Conservation (phyloP, 2,888 invertebrate species). For the Chymomyza procnemis region DNA sequence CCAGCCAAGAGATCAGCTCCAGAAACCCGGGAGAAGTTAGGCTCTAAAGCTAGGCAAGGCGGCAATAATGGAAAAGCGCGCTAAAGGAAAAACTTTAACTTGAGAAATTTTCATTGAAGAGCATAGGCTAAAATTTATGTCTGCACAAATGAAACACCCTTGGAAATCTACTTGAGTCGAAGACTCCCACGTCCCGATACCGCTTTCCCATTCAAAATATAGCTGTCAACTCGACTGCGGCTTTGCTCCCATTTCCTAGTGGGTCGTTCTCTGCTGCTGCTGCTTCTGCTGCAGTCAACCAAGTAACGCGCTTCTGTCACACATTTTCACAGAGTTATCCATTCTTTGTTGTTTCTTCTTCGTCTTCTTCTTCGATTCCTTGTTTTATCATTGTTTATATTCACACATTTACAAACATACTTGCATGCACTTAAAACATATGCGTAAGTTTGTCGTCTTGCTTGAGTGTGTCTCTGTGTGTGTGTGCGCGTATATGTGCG, state of each 20-base stretch:
- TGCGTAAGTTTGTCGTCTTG: slow-evolving; percentile 25
- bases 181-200: slow-evolving; percentile 14
- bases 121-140: slow-evolving; percentile 24
- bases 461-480: neutral
- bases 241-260: slow-evolving; percentile 68
- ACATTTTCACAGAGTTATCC: slow-evolving; percentile 3
- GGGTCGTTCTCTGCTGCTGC: slow-evolving; percentile 45
- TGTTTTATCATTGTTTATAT: slow-evolving; percentile 35
- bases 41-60: neutral
- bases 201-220: slow-evolving; percentile 17
- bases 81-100: slow-evolving; percentile 16
- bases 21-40: neutral
- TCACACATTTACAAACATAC: slow-evolving; percentile 15
- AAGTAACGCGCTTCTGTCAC: slow-evolving; percentile 38
- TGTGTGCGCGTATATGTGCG: slow-evolving; percentile 1
- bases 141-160: neutral
- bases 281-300: slow-evolving; percentile 5
- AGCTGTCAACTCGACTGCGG: slow-evolving; percentile 67
- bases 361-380: slow-evolving; percentile 1
- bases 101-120: slow-evolving; percentile 31
- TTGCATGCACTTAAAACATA: slow-evolving; percentile 41
- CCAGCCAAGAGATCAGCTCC: neutral
- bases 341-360: slow-evolving; percentile 17
- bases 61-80: neutral
- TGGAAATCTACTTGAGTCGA: neutral